Evolutionary conservation across 2,797 vertebrate species (phyloP), one percentile per base, ranked within the genome.

Genomic region (Margarornis squamiger): DNA sequence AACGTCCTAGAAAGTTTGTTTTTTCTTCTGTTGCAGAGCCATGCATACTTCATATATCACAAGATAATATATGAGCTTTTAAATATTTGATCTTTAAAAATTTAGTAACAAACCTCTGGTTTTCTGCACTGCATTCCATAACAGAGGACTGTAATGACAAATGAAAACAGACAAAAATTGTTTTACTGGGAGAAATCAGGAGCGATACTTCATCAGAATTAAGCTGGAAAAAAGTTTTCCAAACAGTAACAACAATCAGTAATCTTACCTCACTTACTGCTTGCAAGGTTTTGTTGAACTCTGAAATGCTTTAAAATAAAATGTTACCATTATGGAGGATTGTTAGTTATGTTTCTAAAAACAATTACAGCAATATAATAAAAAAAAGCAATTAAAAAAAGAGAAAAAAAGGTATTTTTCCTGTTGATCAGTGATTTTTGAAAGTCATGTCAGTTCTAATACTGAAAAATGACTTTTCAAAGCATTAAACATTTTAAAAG

Each of bases 241-340:
- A 65, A 91, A 90, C 22, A 92, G 14, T 57, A 91, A 75, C 5
- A 95, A 52, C 39, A 90, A 86, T 48, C 65, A 89, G 54, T 12
- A 77, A 73, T 41, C 95, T 97, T 98, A 98, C 98, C 97, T 98
- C 95, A 77, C 97, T 98, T 93, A 97, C 6, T 52, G 63, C 92
- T 91, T 95, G 92, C 83, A 98, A 95, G 22, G 97, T 98, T 97
- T 96, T 97, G 92, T 98, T 98, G 96, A 98, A 97, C 39, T 97
- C 98, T 88, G 97, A 97, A 96, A 97, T 86, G 55, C 98, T 98
- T 94, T 94, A 96, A 97, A 96, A 94, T 46, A 88, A 97, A 95
- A 75, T 46, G 41, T 68, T 90, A 90, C 7, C 41, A n/a, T 88
- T 91, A 93, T 3, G 14, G 20, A 81, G 26, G n/a, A 58, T 59